A percentile compares a stretch with the other conserved stretches of the same genome.
phyloP scores from a whole-genome alignment of 2,797 vertebrate genomes.

The Rhinatrema bivittatum region DNA sequence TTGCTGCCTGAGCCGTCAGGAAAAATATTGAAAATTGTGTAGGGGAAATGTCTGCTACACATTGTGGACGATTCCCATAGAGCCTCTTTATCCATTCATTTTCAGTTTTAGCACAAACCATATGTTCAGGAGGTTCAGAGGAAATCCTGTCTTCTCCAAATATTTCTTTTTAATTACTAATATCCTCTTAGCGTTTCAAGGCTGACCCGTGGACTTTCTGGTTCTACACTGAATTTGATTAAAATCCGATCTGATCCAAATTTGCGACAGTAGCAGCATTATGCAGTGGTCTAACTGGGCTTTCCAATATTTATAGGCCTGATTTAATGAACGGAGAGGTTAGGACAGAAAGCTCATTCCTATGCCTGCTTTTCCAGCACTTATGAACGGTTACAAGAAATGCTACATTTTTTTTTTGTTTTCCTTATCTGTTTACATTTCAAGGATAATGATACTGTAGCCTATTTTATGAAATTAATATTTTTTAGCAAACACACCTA shows the following conservation, averaged over 20 bases:
- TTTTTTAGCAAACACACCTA: too few relatives aligned
- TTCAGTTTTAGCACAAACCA: conserved; percentile 45
- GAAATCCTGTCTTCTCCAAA: conserved; percentile 38
- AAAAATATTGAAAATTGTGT: neutral
- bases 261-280: conserved; percentile 41
- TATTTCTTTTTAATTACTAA: conserved; percentile 45
- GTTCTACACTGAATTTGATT: conserved; percentile 20
- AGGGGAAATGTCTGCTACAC: conserved; percentile 8
- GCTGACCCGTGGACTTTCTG: conserved; percentile 14
- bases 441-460: too few relatives aligned
- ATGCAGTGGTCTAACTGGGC: too few relatives aligned
- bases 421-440: too few relatives aligned
- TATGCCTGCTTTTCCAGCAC: too few relatives aligned
- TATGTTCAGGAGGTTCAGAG: conserved; percentile 52
- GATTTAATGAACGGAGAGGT: too few relatives aligned
- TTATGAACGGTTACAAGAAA: too few relatives aligned
- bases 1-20: too few relatives aligned
- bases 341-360: too few relatives aligned
- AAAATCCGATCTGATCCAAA: conserved; percentile 29
- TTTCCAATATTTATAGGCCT: too few relatives aligned
- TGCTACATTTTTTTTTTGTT: too few relatives aligned
- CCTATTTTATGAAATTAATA: too few relatives aligned
- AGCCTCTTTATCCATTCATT: conserved; percentile 44
- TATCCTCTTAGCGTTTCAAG: conserved; percentile 34
- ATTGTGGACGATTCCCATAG: conserved; percentile 43